Base-by-base conservation (phyloP, 1,140 invertebrate species). In the Oncopodura yosiiana region DNA sequence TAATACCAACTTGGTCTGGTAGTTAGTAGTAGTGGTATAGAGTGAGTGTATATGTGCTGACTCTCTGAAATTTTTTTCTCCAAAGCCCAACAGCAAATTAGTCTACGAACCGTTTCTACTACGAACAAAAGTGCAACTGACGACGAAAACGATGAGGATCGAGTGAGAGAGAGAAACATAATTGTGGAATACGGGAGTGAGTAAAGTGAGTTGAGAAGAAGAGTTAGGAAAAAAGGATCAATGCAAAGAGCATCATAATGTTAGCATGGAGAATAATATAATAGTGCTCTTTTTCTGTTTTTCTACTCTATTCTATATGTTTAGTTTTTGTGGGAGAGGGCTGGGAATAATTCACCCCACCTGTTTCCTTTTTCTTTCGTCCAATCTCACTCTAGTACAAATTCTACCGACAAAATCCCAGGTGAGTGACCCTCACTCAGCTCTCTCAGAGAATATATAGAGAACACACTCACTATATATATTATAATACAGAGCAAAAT, bases 311-410 rank as follows among this genome's bases (percentile, higher is more conserved):
- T n/a, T n/a, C n/a, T n/a, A n/a, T n/a, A n/a, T n/a, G n/a, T n/a
- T n/a, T 45, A 30, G 43, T 30, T 32, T 32, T 46, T 27, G 44
- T 30, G 39, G 44, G 30, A 38, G 56, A 51, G 56, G 56, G 56
- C 44, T 58, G 56, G 49, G 46, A 51, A 49, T 30, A 42, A 49
- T 58, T 49, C 56, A 58, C 56, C 56, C 56, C 56, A 56, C 54
- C 54, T 49, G 54, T 48, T 56, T 51, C 54, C 41, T 49, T 37
- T 41, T 21, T 50, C 32, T 34, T n/a, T 34, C 32, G 8, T 8
- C 32, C 8, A 8, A 9, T n/a, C n/a, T n/a, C n/a, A n/a, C n/a
- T n/a, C n/a, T n/a, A n/a, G n/a, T n/a, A n/a, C n/a, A n/a, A n/a
- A n/a, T n/a, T n/a, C n/a, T n/a, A n/a, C n/a, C n/a, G n/a, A n/a